Conservation (phyloP, 1,140 invertebrate species). For the Megalopta genalis region DNA sequence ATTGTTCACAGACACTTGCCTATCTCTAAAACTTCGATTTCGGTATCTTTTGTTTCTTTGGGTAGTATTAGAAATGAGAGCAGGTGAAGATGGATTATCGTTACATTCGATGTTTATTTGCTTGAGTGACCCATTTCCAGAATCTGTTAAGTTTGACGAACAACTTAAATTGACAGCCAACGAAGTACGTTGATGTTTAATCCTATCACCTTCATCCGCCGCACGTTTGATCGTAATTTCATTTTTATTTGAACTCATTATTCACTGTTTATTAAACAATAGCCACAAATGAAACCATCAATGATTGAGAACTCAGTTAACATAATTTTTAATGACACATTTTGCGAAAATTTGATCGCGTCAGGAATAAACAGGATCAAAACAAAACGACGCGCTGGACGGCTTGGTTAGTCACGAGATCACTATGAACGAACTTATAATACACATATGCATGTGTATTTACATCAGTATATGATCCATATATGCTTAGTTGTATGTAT, state of each 20-base stretch:
- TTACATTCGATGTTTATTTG: constrained; percentile 28
- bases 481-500: too few relatives aligned
- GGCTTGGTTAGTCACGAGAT: too few relatives aligned
- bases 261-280: background rate
- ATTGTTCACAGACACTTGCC: constrained; percentile 3
- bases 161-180: constrained; percentile 71
- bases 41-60: background rate
- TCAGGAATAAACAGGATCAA: too few relatives aligned
- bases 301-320: too few relatives aligned
- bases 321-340: too few relatives aligned
- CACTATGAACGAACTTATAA: too few relatives aligned
- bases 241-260: constrained; percentile 32
- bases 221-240: constrained; percentile 12
- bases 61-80: background rate
- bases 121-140: constrained; percentile 53
- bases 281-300: too few relatives aligned
- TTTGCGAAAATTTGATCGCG: too few relatives aligned
- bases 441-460: too few relatives aligned
- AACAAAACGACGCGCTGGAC: too few relatives aligned
- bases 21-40: background rate
- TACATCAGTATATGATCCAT: too few relatives aligned
- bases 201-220: constrained; percentile 7
- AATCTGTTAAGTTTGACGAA: constrained; percentile 56
- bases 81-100: background rate
- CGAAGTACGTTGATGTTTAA: constrained; percentile 60